Conservation (phyloP, 2,888 invertebrate genomes). For the Oxycera nigricornis region DNA sequence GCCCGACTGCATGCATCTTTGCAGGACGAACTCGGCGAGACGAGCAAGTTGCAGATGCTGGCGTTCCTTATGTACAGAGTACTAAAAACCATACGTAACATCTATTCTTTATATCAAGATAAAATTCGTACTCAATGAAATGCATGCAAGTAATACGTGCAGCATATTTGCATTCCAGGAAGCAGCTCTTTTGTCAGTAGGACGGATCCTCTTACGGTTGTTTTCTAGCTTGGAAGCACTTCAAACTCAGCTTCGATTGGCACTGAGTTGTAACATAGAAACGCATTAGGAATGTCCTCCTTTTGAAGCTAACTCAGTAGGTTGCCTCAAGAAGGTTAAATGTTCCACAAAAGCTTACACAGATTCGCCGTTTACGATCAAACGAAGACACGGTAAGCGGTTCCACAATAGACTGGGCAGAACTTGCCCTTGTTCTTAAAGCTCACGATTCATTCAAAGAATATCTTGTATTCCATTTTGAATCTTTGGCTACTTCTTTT, state of each 20-base stretch:
- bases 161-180: slow-evolving; percentile 1
- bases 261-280: background rate
- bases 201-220: background rate
- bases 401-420: too few species aligned
- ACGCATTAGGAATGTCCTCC: background rate
- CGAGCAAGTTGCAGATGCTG: background rate
- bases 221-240: background rate
- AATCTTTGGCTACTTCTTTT: too few species aligned
- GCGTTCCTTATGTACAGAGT: background rate
- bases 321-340: background rate
- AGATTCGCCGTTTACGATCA: too few species aligned
- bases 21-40: background rate
- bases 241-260: background rate
- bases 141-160: background rate
- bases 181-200: background rate
- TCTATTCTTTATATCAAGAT: background rate
- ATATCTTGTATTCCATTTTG: too few species aligned
- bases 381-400: too few species aligned
- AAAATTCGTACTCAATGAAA: background rate
- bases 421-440: too few species aligned
- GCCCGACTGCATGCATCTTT: background rate
- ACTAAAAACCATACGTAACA: background rate
- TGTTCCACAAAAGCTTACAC: background rate
- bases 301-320: background rate
- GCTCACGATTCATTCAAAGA: too few species aligned